Base-by-base conservation (phyloP, 2,888 invertebrate genomes). In the Drosophila macrospina region DNA sequence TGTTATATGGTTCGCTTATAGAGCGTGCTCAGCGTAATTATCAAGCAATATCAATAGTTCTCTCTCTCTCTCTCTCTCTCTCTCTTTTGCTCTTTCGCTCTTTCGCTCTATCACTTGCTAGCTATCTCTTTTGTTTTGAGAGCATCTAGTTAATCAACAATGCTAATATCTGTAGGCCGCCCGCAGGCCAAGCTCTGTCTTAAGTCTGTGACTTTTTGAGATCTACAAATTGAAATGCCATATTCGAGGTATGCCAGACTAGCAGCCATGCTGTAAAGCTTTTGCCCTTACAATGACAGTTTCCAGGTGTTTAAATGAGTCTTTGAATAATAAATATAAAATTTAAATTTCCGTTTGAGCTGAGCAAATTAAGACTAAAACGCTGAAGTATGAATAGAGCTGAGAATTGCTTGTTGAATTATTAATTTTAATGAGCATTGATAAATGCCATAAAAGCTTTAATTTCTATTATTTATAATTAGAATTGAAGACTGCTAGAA, bases 111-210 rank as follows among this genome's bases (percentile, higher is more conserved):
- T 20, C 11, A 15, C 4, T 37, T 26, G 26, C 39, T 55, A 39
- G 13, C 16, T 7, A 6, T 45, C 39, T 42, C 20, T 36, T 45
- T 13, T 13, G 13, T 50, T 47, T 60, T 44, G 45, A 11, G 44
- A 62, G 52, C 45, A 48, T 52, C 37, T 42, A 47, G 64, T 66
- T 72, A 77, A 77, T 88, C 83, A 79, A 86, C 83, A 73, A 83
- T 83, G 80, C 74, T 86, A 80, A 84, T 88, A 74, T 73, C 65
- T 71, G 50, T 67, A 60, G 80, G 78, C 71, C 83, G 74, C 83
- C 83, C 74, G 86, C 83, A 83, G 84, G 72, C 72, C 55, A 57
- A 78, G 45, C 34, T 56, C 26, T 54, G 52, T 44, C 56, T 56
- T 39, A 30, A 45, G 55, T 55, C 48, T 32, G 41, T 60, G 44